phyloP scores from a whole-genome alignment of 2,797 vertebrate genomes.

The Semotilus atromaculatus region DNA sequence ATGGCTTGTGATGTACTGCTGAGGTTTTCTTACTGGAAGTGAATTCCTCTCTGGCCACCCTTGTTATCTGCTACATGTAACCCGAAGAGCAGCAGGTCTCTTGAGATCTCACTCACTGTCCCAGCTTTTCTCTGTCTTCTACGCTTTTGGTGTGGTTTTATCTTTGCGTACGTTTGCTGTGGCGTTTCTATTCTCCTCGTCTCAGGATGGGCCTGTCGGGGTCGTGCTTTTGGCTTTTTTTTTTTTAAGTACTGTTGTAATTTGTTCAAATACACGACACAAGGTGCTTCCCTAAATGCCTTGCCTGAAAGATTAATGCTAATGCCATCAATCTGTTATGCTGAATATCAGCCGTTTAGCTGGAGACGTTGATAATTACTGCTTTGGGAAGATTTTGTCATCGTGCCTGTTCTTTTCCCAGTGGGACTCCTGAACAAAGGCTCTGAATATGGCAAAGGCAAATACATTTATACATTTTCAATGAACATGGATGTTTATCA shows the following conservation, averaged over 20 bases:
- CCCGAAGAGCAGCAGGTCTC: constrained; percentile 74
- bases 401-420: constrained; percentile 30
- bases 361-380: constrained; percentile 41
- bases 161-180: neutral
- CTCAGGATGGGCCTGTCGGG: neutral
- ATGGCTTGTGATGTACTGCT: constrained; percentile 72
- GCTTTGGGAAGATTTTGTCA: constrained; percentile 45
- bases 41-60: constrained; percentile 76
- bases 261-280: constrained; percentile 4
- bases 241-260: neutral
- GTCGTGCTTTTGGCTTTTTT: neutral
- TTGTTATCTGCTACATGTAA: constrained; percentile 69
- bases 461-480: constrained; percentile 20
- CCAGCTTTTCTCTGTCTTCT: constrained; percentile 61
- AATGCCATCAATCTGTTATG: constrained; percentile 46
- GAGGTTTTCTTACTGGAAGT: constrained; percentile 79
- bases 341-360: constrained; percentile 28
- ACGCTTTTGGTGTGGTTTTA: constrained; percentile 37
- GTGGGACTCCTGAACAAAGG: constrained; percentile 28
- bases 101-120: constrained; percentile 72
- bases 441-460: constrained; percentile 20
- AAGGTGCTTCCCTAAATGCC: constrained; percentile 10
- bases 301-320: constrained; percentile 25
- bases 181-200: neutral
- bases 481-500: constrained; percentile 16